phyloP scores from a whole-genome alignment of 2,888 invertebrate species.

The Oscheius sp. region DNA sequence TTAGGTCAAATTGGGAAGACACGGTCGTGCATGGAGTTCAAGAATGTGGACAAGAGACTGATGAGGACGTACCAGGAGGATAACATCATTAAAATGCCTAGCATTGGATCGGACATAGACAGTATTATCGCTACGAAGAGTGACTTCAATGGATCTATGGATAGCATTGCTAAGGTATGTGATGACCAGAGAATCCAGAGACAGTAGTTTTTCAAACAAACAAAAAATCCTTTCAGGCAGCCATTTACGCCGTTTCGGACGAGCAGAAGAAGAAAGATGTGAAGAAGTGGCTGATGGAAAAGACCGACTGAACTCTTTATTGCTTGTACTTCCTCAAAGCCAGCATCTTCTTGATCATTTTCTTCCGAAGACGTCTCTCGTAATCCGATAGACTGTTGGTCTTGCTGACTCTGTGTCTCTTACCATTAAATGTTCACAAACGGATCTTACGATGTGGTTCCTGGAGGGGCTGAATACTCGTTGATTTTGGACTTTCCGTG shows the following conservation, averaged over 20 bases:
- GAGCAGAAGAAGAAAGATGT: conserved; percentile 37
- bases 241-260: conserved; percentile 31
- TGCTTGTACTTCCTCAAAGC: conserved; percentile 32
- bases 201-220: neutral
- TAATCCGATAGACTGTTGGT: conserved; percentile 12
- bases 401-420: neutral
- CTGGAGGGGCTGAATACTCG: neutral
- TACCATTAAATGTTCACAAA: neutral
- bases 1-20: conserved; percentile 53
- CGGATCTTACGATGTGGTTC: neutral
- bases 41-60: conserved; percentile 48
- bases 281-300: conserved; percentile 40
- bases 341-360: conserved; percentile 52
- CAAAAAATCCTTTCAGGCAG: conserved; percentile 14
- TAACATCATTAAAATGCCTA: conserved; percentile 57
- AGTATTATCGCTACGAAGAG: conserved; percentile 28
- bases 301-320: conserved; percentile 29
- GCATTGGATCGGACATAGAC: conserved; percentile 56
- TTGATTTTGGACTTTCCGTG: neutral
- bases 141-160: conserved; percentile 26
- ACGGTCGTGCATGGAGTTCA: conserved; percentile 50
- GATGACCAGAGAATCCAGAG: neutral
- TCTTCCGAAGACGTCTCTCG: conserved; percentile 50
- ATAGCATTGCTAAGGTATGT: conserved; percentile 20
- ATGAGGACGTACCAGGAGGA: conserved; percentile 55